Conservation (phyloP, 2,113 vertebrate genomes). For the Lanius ludovicianus region DNA sequence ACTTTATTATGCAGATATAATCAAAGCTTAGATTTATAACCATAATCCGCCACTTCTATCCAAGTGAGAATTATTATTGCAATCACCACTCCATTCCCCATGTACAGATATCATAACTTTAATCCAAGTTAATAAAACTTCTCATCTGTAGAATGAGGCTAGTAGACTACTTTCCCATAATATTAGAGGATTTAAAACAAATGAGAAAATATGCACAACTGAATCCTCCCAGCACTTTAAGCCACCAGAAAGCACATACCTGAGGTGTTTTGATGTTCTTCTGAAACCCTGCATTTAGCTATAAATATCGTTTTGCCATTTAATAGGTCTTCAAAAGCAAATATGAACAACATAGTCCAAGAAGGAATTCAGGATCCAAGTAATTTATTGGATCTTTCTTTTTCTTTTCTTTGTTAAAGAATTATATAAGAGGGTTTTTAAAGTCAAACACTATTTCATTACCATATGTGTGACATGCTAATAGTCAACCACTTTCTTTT, state of each 20-base stretch:
- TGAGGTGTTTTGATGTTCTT: background rate
- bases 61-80: constrained; percentile 4
- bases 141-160: background rate
- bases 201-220: background rate
- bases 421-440: background rate
- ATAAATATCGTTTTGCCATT: background rate
- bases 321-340: background rate
- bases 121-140: constrained; percentile 39
- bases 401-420: background rate
- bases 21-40: constrained; percentile 1
- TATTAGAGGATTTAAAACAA: background rate
- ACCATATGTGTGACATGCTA: background rate
- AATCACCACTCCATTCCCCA: background rate
- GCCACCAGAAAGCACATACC: background rate
- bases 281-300: background rate
- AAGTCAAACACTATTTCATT: background rate
- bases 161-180: background rate
- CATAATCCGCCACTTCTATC: background rate
- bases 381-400: background rate
- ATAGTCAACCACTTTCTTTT: background rate
- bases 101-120: constrained; percentile 5
- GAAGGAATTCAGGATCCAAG: background rate
- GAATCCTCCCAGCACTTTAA: background rate
- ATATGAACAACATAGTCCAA: background rate
- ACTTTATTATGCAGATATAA: background rate